phyloP scores from a whole-genome alignment of 1,140 invertebrate species.

The Scaptomyza pallida region DNA sequence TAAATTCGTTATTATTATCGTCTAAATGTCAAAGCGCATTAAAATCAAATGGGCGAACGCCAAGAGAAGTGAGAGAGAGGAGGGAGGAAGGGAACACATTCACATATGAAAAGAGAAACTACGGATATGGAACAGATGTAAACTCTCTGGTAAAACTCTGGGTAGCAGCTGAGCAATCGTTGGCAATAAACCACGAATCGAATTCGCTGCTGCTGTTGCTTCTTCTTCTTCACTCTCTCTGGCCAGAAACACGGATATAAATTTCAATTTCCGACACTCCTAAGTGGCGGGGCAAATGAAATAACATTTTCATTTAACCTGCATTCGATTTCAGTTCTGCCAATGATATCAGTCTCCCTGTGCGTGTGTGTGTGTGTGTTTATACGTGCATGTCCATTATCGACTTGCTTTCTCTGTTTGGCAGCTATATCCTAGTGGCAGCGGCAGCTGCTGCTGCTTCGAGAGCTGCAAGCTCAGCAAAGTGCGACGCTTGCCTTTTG shows the following conservation, averaged over 20 bases:
- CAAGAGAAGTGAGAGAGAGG: no score
- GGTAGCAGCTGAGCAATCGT: slow-evolving; percentile 73
- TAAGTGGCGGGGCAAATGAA: slow-evolving; percentile 83
- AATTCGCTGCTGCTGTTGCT: no score
- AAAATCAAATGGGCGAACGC: slow-evolving; percentile 55
- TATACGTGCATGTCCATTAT: slow-evolving; percentile 55
- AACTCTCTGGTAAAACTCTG: slow-evolving; percentile 23
- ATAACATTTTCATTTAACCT: slow-evolving; percentile 84
- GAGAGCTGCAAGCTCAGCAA: slow-evolving; percentile 55
- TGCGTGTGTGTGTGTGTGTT: slow-evolving; percentile 14
- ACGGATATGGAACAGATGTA: slow-evolving; percentile 24
- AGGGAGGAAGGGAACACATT: not conserved
- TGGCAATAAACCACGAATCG: slow-evolving; percentile 78
- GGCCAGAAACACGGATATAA: slow-evolving; percentile 82
- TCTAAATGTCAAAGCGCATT: slow-evolving; percentile 78
- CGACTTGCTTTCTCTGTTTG: slow-evolving; percentile 43
- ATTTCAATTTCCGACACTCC: slow-evolving; percentile 84
- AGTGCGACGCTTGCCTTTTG: slow-evolving; percentile 71
- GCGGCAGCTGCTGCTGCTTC: slow-evolving; percentile 10
- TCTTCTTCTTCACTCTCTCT: no score
- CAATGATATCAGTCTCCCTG: slow-evolving; percentile 16
- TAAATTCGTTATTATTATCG: slow-evolving; percentile 77
- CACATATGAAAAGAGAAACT: slow-evolving; percentile 11
- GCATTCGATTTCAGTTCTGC: slow-evolving; percentile 69
- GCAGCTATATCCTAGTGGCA: slow-evolving; percentile 3